Percentiles rank a stretch among this genome's conserved stretches.
Conservation (phyloP, 2,888 invertebrate species). For the Hypercompe scribonia region DNA sequence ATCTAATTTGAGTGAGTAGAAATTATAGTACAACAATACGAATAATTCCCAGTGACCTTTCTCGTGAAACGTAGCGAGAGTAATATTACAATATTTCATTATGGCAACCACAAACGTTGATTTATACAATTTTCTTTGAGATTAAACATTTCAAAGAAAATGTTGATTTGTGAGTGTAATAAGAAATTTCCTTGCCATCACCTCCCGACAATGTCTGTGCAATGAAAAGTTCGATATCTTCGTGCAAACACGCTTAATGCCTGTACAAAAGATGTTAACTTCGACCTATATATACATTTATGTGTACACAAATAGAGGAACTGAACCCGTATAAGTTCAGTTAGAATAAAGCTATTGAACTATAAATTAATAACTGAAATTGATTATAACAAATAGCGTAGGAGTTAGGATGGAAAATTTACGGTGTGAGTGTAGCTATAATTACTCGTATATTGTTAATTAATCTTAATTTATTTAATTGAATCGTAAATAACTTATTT, state of each 20-base stretch:
- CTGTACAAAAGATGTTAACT: constrained; percentile 36
- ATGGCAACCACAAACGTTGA: constrained; percentile 31
- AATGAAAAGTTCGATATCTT: constrained; percentile 31
- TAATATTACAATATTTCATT: constrained; percentile 44
- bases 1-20: constrained; percentile 18
- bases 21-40: constrained; percentile 25
- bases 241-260: constrained; percentile 29
- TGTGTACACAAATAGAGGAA: constrained; percentile 17
- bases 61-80: constrained; percentile 30
- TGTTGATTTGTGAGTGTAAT: constrained; percentile 14
- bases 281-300: constrained; percentile 27
- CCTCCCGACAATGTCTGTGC: constrained; percentile 16
- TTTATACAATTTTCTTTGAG: constrained; percentile 30
- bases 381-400: background rate
- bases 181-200: constrained; percentile 23
- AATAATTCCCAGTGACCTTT: constrained; percentile 37
- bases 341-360: constrained; percentile 1
- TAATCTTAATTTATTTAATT: background rate
- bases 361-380: background rate
- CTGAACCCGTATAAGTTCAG: constrained; percentile 4
- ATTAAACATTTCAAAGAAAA: constrained; percentile 33
- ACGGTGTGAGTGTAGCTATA: background rate
- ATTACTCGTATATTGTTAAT: background rate
- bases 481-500: too few species aligned
- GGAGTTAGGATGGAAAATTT: background rate